Percentiles rank a stretch among this genome's conserved stretches.
Evolutionary conservation across 2,113 vertebrate genomes (phyloP).

Genomic region (Cepphus grylle): DNA sequence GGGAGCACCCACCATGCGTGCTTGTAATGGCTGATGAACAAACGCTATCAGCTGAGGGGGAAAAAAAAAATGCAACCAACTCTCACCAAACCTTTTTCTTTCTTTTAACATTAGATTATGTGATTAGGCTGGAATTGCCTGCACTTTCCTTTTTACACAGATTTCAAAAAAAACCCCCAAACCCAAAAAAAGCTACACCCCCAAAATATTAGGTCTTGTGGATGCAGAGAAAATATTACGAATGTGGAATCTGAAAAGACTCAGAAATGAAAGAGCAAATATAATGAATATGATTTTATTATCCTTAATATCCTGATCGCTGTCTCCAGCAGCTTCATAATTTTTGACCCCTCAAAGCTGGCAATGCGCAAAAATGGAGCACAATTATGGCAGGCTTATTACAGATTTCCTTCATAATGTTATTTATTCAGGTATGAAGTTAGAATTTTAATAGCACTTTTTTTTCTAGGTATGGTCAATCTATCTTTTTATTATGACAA

Average conservation of each 20-base stretch:
- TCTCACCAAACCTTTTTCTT: neutral
- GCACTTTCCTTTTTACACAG: neutral
- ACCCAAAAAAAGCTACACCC: neutral
- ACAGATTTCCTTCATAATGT: neutral
- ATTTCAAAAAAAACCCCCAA: neutral
- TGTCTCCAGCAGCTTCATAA: neutral
- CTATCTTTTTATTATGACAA: constrained; percentile 78
- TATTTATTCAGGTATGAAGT: neutral
- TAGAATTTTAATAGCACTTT: constrained; percentile 64
- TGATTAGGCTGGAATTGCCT: neutral
- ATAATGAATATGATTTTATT: neutral
- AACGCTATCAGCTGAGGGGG: neutral
- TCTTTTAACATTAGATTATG: neutral
- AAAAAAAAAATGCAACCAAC: neutral
- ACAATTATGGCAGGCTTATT: neutral
- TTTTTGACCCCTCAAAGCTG: neutral
- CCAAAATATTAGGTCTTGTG: neutral
- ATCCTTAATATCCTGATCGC: neutral
- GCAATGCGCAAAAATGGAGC: neutral
- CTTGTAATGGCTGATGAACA: neutral
- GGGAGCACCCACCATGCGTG: neutral
- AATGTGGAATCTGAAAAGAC: neutral
- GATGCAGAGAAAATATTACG: neutral
- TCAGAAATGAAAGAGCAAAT: neutral
- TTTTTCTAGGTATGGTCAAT: constrained; percentile 74